phyloP scores from a whole-genome alignment of 2,888 invertebrate species.

The Gnatocerus cornutus region DNA sequence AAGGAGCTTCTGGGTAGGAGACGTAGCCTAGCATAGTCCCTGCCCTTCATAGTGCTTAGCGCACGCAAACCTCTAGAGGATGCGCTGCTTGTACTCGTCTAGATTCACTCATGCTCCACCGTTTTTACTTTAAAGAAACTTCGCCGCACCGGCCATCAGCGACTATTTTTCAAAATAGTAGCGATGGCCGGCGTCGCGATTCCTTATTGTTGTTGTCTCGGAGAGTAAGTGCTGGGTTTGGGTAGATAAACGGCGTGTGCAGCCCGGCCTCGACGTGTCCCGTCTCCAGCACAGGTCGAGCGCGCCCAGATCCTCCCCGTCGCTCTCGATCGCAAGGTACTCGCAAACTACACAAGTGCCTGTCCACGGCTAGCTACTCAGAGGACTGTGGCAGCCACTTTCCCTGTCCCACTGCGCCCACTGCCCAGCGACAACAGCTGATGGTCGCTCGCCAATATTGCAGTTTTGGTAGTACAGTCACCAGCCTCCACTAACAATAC shows the following conservation, averaged over 20 bases:
- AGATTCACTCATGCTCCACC: slow-evolving; percentile 59
- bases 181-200: slow-evolving; percentile 47
- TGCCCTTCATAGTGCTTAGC: slow-evolving; percentile 58
- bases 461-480: slow-evolving; percentile 95
- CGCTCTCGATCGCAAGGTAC: slow-evolving; percentile 97
- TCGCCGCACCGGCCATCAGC: slow-evolving; percentile 10
- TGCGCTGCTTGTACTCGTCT: slow-evolving; percentile 67
- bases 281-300: slow-evolving; percentile 64
- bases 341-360: slow-evolving; percentile 93
- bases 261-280: slow-evolving; percentile 75
- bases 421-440: slow-evolving; percentile 75
- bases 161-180: not conserved
- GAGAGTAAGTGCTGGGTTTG: slow-evolving; percentile 64
- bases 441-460: slow-evolving; percentile 93
- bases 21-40: slow-evolving; percentile 53
- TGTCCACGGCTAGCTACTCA: slow-evolving; percentile 90
- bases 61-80: slow-evolving; percentile 57
- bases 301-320: slow-evolving; percentile 79
- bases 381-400: slow-evolving; percentile 75
- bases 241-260: slow-evolving; percentile 87
- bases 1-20: slow-evolving; percentile 65
- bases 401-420: slow-evolving; percentile 68
- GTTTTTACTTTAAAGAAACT: slow-evolving; percentile 42
- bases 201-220: slow-evolving; percentile 50
- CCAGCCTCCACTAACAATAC: slow-evolving; percentile 66